These are phyloP conservation scores for Epinephelus awoara DNA, from an alignment of 2,797 vertebrate genomes.

Conservation along the genomic window DNA sequence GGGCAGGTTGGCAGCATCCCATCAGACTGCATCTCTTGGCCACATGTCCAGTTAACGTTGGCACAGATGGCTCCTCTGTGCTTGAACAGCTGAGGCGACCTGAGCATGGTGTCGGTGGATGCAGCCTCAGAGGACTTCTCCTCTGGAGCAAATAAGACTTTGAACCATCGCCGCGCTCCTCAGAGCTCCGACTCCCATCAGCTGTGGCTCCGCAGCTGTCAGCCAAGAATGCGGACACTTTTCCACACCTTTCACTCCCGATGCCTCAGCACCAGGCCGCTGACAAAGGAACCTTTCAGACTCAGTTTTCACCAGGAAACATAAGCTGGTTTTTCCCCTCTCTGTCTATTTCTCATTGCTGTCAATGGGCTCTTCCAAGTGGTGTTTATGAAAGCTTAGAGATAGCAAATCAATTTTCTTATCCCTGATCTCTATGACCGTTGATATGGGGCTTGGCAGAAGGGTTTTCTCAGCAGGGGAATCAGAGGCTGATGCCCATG, in stretches of 20 bases:
- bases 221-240: slow-evolving; percentile 68
- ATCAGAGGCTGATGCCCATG: slow-evolving; percentile 16
- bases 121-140: slow-evolving; percentile 56
- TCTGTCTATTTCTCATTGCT: slow-evolving; percentile 35
- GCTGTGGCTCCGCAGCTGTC: slow-evolving; percentile 69
- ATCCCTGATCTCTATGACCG: slow-evolving; percentile 60
- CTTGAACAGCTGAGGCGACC: slow-evolving; percentile 45
- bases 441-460: slow-evolving; percentile 45
- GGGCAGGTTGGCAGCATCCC: slow-evolving; percentile 36
- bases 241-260: slow-evolving; percentile 76
- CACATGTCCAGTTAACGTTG: slow-evolving; percentile 46
- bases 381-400: slow-evolving; percentile 56
- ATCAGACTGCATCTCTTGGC: slow-evolving; percentile 40
- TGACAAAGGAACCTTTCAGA: slow-evolving; percentile 70
- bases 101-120: slow-evolving; percentile 19
- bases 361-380: slow-evolving; percentile 28
- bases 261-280: slow-evolving; percentile 39
- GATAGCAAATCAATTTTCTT: slow-evolving; percentile 68
- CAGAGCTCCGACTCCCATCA: slow-evolving; percentile 59
- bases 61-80: slow-evolving; percentile 62
- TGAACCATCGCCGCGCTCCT: slow-evolving; percentile 47
- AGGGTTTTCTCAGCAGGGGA: slow-evolving; percentile 28
- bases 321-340: slow-evolving; percentile 51
- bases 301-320: slow-evolving; percentile 64
- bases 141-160: slow-evolving; percentile 66